Percentiles rank a stretch among this genome's conserved stretches.
Conservation (phyloP, 2,113 vertebrate genomes). For the Perccottus glenii region DNA sequence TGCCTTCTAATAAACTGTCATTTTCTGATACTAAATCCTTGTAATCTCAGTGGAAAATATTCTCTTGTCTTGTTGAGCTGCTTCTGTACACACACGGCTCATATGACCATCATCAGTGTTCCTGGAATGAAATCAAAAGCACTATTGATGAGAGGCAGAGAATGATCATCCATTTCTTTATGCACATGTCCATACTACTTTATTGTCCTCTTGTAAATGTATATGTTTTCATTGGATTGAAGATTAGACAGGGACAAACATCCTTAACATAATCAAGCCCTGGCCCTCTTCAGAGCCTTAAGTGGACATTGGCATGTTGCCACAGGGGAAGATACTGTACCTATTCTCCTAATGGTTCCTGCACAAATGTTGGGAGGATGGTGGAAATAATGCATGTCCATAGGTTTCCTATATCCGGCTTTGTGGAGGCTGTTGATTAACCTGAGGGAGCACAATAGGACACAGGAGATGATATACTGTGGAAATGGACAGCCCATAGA, state of each 20-base stretch:
- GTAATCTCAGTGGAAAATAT: conserved; percentile 50
- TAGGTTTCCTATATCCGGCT: conserved; percentile 38
- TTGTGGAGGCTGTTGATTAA: conserved; percentile 51
- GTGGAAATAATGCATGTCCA: conserved; percentile 39
- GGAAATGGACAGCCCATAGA: conserved; percentile 26
- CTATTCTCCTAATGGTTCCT: conserved; percentile 67
- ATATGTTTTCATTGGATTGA: background rate
- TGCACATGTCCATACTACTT: background rate
- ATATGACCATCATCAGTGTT: conserved; percentile 73
- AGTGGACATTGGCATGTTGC: conserved; percentile 45
- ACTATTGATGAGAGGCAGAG: conserved; percentile 59
- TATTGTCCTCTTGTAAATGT: conserved; percentile 15
- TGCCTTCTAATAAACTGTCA: conserved; percentile 60
- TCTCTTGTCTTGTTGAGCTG: background rate
- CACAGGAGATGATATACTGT: conserved; percentile 17
- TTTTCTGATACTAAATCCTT: conserved; percentile 51
- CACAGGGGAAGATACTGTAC: conserved; percentile 36
- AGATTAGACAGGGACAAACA: conserved; percentile 37
- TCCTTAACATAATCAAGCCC: conserved; percentile 39
- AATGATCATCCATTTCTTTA: conserved; percentile 21
- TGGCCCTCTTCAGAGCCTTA: conserved; percentile 43
- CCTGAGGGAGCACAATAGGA: conserved; percentile 20
- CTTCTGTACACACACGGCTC: conserved; percentile 42
- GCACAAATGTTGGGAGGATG: conserved; percentile 40
- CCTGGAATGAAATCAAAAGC: conserved; percentile 63